Evolutionary conservation across 2,888 invertebrate species (phyloP).

Genomic region (Drosophila algonquin): DNA sequence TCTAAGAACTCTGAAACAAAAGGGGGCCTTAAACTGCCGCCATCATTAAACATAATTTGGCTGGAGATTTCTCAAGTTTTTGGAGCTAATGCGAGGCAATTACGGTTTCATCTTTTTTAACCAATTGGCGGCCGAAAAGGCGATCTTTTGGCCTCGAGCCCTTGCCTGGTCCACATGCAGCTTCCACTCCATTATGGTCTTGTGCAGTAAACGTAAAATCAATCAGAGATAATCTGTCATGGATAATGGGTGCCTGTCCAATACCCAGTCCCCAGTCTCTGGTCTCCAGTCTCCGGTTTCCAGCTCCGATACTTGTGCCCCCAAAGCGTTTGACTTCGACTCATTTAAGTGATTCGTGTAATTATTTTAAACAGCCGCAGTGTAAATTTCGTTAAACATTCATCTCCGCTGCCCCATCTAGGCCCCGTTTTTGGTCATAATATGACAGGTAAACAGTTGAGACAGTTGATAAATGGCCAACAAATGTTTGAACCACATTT

Average conservation of each 20-base stretch:
- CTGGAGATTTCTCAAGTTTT: conserved; percentile 69
- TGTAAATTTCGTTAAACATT: conserved; percentile 78
- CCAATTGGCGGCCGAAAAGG: conserved; percentile 74
- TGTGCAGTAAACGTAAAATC: conserved; percentile 71
- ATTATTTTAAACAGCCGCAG: conserved; percentile 80
- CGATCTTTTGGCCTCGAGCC: conserved; percentile 67
- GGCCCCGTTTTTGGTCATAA: conserved; percentile 77
- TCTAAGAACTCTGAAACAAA: conserved; percentile 37
- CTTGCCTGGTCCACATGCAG: conserved; percentile 53
- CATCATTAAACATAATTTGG: conserved; percentile 77
- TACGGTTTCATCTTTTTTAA: conserved; percentile 70
- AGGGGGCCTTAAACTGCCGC: conserved; percentile 30
- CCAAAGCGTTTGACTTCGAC: conserved; percentile 47
- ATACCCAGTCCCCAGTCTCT: conserved; percentile 17
- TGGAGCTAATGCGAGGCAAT: conserved; percentile 77
- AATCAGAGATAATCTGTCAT: conserved; percentile 79
- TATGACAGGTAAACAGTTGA: conserved; percentile 81
- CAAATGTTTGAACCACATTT: conserved; percentile 67
- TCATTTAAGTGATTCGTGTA: conserved; percentile 78
- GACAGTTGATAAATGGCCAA: conserved; percentile 76
- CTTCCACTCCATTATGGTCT: conserved; percentile 55
- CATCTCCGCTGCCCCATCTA: conserved; percentile 61
- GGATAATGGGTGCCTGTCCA: conserved; percentile 74
- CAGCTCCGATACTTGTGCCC: conserved; percentile 32
- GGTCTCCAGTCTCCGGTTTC: conserved; percentile 25